Base-by-base conservation (phyloP, 1,140 invertebrate species). In the Euglossa dilemma region DNA sequence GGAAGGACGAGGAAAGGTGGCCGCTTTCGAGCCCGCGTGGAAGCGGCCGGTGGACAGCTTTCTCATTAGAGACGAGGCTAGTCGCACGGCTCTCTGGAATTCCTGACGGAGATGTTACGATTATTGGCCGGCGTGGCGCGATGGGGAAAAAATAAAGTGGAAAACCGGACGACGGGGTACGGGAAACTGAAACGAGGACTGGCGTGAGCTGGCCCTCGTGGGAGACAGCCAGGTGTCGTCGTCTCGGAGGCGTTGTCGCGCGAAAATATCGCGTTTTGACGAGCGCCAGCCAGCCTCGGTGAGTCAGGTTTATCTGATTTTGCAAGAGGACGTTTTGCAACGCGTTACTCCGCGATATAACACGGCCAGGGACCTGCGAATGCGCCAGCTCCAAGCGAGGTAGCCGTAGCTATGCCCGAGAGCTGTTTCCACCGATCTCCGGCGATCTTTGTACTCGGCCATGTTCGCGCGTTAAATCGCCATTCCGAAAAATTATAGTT, bases 41-140 rank as follows among this genome's bases (percentile, higher is more conserved):
- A 84, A 71, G 59, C 75, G 76, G 52, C 47, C 64, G 52, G 75
- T 66, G 70, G 69, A 87, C 81, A 76, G 74, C 78, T 87, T 82
- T 88, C 86, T 88, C 85, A 87, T 88, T 87, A 87, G 78, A 77
- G 66, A 72, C 73, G 73, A 50, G 66, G 57, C 61, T 70, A 43
- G 43, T 52, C 54, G 74, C 50, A 64, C 36, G 81, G 61, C 50
- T 84, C 77, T 87, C 64, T 85, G 78, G 78, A 85, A 87, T 88
- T 74, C 76, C 82, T 63, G 77, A 85, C 81, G 70, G 54, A 88
- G 85, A 88, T 85, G 82, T 87, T 88, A 88, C 86, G 86, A 87
- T 88, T 88, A 87, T 88, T 87, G 86, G 85, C 47, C 74, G 69
- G 52, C 80, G 18, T 61, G 36, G 23, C 56, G 54, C 14, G 6